Base-by-base conservation (phyloP, 2,113 vertebrate genomes). In the Sciurus niger region DNA sequence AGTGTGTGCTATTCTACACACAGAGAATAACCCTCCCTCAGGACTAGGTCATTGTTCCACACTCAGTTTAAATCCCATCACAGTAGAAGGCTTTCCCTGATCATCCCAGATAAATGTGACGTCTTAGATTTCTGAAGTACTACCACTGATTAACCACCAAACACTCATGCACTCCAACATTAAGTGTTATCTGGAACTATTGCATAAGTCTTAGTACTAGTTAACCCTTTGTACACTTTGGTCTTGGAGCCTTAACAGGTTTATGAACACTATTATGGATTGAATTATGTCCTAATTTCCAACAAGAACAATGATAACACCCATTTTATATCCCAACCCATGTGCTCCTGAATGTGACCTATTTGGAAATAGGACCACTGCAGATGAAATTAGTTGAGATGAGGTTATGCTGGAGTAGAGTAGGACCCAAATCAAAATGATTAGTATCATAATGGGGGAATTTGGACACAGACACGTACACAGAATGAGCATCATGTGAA, bases 61-160 rank as follows among this genome's bases (percentile, higher is more conserved):
- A 46, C 7, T 22, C 30, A 12, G 28, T 73, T 84, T 6, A 65
- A 24, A 92, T 51, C 18, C 60, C 9, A n/a, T 77, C n/a, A n/a
- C 17, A 25, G 60, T 48, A 13, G 32, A 70, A 70, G 73, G 7
- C 2, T 34, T 80, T 95, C 14, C 22, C 65, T 14, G 1, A 24
- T 93, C 76, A 58, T 76, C 34, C 48, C 43, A 43, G 78, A 10
- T 17, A 89, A 77, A 34, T 10, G 24, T 22, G 43, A 67, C 24
- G 55, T 77, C 68, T 95, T 22, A 92, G 43, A 53, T 46, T 93
- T 90, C 84, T 72, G 40, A 85, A 92, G 43, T 46, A 40, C 24
- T n/a, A 20, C 25, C 12, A 1, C 51, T 89, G 48, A 58, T 46
- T 78, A 70, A 28, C 22, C 30, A 55, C 40, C 72, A n/a, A 68